These are phyloP conservation scores for Polyommatus icarus DNA, from an alignment of 2,888 invertebrate genomes.

Conservation along the genomic window DNA sequence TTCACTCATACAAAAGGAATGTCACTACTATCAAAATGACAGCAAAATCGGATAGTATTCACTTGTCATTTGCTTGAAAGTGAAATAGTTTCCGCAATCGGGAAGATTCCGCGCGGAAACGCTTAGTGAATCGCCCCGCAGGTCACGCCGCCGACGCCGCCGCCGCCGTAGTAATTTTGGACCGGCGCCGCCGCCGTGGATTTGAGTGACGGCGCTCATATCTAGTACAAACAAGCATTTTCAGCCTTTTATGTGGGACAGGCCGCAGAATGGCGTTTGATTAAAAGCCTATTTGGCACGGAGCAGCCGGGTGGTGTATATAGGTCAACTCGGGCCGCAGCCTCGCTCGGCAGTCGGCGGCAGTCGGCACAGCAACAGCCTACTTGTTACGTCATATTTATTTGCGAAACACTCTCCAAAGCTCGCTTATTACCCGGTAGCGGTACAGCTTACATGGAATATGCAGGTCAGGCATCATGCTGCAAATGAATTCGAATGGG, in stretches of 20 bases:
- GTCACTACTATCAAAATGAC: no score
- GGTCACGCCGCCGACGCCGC: no score
- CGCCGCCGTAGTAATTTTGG: no score
- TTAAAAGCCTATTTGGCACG: constrained; percentile 13
- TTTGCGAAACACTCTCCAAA: background rate
- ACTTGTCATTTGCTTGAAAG: no score
- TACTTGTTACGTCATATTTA: background rate
- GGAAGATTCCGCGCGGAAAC: no score
- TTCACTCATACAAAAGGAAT: no score
- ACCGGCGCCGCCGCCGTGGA: no score
- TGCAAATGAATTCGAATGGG: background rate
- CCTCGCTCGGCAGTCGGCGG: background rate
- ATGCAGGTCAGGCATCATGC: background rate
- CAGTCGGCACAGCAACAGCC: background rate
- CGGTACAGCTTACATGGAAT: background rate
- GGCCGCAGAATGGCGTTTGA: background rate
- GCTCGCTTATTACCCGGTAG: background rate
- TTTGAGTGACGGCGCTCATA: no score
- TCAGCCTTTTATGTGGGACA: background rate
- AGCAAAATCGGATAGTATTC: no score
- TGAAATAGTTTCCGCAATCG: no score
- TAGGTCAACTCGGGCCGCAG: constrained; percentile 16
- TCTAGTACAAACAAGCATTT: background rate
- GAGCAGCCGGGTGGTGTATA: background rate
- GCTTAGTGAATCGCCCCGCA: no score